Percentiles rank a stretch among this genome's conserved stretches.
phyloP scores from a whole-genome alignment of 2,797 vertebrate species.

The Cirrhinus molitorella region DNA sequence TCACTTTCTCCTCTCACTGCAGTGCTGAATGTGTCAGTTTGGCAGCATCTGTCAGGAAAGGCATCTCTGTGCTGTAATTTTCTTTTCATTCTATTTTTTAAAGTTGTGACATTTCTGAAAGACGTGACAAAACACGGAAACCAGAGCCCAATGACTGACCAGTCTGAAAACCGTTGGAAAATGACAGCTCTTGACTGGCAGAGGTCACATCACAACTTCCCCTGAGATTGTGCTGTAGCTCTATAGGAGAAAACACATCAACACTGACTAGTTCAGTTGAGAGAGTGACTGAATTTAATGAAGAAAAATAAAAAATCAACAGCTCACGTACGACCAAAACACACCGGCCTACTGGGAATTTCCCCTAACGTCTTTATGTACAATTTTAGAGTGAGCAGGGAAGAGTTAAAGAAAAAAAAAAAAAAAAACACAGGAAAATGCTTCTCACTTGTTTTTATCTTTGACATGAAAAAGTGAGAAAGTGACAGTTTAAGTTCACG shows the following conservation, averaged over 20 bases:
- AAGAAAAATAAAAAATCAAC: not conserved
- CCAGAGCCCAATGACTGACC: not conserved
- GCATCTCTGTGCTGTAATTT: not conserved
- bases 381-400: not conserved
- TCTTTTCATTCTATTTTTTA: constrained; percentile 19
- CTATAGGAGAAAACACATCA: not conserved
- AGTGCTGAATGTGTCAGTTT: not conserved
- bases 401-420: not conserved
- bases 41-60: not conserved
- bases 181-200: not conserved
- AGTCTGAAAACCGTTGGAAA: not conserved
- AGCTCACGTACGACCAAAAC: not conserved
- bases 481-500: constrained; percentile 26
- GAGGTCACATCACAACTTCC: not conserved
- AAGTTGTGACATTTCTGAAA: constrained; percentile 1
- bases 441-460: not conserved
- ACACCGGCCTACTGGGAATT: not conserved
- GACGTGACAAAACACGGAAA: not conserved
- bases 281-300: not conserved
- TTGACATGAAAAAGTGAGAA: constrained; percentile 24
- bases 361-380: not conserved
- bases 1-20: not conserved
- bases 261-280: not conserved
- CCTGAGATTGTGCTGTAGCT: not conserved
- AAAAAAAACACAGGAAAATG: not conserved